Base-by-base conservation (phyloP, 1,140 invertebrate genomes). In the Epicauta chinensis region DNA sequence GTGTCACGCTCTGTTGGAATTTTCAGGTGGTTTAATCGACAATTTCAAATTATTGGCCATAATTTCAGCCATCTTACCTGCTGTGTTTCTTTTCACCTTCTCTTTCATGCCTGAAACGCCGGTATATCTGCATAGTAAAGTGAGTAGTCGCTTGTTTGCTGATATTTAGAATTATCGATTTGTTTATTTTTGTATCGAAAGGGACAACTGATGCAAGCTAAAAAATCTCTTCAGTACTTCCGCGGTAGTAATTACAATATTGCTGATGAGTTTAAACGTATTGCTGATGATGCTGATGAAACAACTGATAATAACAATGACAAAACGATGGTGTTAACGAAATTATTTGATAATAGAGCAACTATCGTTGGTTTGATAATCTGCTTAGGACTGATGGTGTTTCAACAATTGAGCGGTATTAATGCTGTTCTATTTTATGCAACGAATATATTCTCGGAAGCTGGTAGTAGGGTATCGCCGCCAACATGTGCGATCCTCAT, bases 401-500 rank as follows among this genome's bases (percentile, higher is more conserved):
- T 86, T 68, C 86, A 88, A 60, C 86, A 89, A 66, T 71, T 90
- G 7, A 83, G 81, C 5, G 89, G 89, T 12, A 87, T 88, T 59
- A 91, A 91, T 68, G 85, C 85, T 2, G 83, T 93, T 1, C 77
- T 91, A 14, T 90, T 91, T 69, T 91, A 89, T 66, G 81, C 87
- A 55, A 78, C 81, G 29, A 74, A 71, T 1, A 91, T 87, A 61
- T 91, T 87, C 60, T 57, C 71, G 1, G 73, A 75, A 9, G 77
- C 85, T 9, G 78, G 81, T 0, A 79, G 66, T 75, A 1, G 51
- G 62, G 58, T 6, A 43, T 87, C 1, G 65, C 80, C 36, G 63
- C 79, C 1, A 69, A 73, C 5, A 61, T 82, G 23, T 0, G 82
- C 89, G 2, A 89, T 92, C 47, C 81, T 92, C 31, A 77, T 93